Base-by-base conservation (phyloP, 2,113 vertebrate species). In the Rhynchopsitta pachyrhyncha region DNA sequence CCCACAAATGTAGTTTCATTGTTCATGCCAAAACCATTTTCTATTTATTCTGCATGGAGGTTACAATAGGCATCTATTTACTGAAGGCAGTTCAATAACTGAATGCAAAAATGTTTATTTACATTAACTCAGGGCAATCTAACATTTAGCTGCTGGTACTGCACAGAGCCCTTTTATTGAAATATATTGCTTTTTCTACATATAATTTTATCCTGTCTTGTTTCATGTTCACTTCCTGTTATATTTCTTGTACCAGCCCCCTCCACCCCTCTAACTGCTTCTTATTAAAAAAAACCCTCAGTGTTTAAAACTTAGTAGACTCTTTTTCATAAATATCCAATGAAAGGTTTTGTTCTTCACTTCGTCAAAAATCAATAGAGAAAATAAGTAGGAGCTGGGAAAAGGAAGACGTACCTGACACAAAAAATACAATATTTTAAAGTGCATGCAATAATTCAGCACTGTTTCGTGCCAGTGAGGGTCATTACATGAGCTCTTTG, bases 41-140 rank as follows among this genome's bases (percentile, higher is more conserved):
- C 86, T 97, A 28, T 93, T 94, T 94, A 82, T 92, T 63, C 69
- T 74, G 20, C 41, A 76, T 62, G 47, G 70, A 88, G 53, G 82
- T 88, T 94, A 87, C 53, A 90, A 88, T 42, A 95, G 73, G 41
- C 10, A 0, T 88, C 53, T 88, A 76, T 95, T 94, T 96, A 92
- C 73, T 75, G 33, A 95, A 86, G 44, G 63, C 74, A 80, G 89
- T 80, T 94, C 92, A 89, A 85, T 94, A 95, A 90, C 50, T 94
- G 87, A 92, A 88, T 85, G 46, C 31, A 93, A 67, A 92, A 96
- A 91, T 78, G 22, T 71, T 39, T 92, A 88, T 93, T 94, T 94
- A 93, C 82, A 79, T 92, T 88, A 82, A 91, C 66, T 79, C 70
- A 63, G 62, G 37, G 66, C 73, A 92, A 93, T 96, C 73, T 84